Evolutionary conservation across 2,888 invertebrate species (phyloP).

Genomic region (Mactromeris polynyma): DNA sequence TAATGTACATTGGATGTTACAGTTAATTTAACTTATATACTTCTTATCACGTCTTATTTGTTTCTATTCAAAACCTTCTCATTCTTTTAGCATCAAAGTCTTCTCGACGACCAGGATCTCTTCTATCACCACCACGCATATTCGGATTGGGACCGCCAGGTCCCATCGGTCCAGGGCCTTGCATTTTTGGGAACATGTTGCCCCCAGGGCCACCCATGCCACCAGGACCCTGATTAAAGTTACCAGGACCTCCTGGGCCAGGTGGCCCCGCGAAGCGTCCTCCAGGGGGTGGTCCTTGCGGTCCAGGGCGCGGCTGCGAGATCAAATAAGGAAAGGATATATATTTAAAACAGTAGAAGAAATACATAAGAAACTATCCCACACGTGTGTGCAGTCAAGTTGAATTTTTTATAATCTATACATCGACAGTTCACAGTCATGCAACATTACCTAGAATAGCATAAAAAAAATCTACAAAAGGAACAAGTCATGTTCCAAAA

Average conservation of each 20-base stretch:
- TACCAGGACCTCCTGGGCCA: conserved; percentile 51
- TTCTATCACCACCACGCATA: conserved; percentile 56
- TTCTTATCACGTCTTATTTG: neutral
- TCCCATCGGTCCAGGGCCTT: conserved; percentile 43
- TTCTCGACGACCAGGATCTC: conserved; percentile 51
- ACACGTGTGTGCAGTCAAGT: neutral
- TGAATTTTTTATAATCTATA: neutral
- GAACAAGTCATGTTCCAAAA: neutral
- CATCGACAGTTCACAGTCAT: neutral
- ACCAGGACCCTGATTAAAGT: conserved; percentile 60
- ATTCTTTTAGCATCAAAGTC: conserved; percentile 69
- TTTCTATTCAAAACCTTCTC: conserved; percentile 57
- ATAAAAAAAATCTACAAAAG: neutral
- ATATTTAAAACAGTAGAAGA: neutral
- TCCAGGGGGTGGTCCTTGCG: conserved; percentile 52
- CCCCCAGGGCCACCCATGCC: conserved; percentile 59
- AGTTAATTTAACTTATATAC: neutral
- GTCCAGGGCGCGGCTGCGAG: conserved; percentile 45
- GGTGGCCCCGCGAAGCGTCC: conserved; percentile 63
- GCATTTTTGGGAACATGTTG: conserved; percentile 59
- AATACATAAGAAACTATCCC: neutral
- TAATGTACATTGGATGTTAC: neutral
- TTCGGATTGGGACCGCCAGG: conserved; percentile 50
- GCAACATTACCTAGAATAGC: neutral
- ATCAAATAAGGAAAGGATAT: conserved; percentile 20